These are phyloP conservation scores for Boloria euphrosyne DNA, from an alignment of 2,888 invertebrate genomes.

Conservation along the genomic window DNA sequence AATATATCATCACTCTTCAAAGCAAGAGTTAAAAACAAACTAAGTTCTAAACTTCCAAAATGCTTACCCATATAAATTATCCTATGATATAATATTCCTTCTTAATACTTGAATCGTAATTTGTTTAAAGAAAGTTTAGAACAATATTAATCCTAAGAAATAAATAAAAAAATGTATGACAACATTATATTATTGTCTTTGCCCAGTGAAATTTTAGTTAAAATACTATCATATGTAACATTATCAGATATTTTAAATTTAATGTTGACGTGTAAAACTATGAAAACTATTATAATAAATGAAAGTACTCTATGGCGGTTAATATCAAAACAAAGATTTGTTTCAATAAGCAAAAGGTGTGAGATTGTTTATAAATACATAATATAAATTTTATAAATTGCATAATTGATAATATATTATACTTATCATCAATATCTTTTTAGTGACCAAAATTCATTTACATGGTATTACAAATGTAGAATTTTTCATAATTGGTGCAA, in stretches of 20 bases:
- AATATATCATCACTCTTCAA: too few relatives aligned
- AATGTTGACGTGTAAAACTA: slow-evolving; percentile 63
- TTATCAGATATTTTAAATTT: slow-evolving; percentile 59
- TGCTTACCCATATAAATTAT: too few relatives aligned
- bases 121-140: too few relatives aligned
- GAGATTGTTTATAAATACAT: too few relatives aligned
- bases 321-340: slow-evolving; percentile 46
- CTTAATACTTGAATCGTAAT: too few relatives aligned
- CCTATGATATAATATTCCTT: too few relatives aligned
- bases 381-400: slow-evolving; percentile 16
- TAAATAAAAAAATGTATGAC: slow-evolving; percentile 40
- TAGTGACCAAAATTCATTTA: slow-evolving; percentile 43
- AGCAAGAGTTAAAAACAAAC: too few relatives aligned
- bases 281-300: slow-evolving; percentile 55
- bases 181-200: slow-evolving; percentile 47
- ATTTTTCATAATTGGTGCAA: slow-evolving; percentile 68
- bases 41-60: too few relatives aligned
- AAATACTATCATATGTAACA: slow-evolving; percentile 57
- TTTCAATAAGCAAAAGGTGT: slow-evolving; percentile 46
- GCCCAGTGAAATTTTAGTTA: slow-evolving; percentile 62
- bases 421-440: slow-evolving; percentile 15
- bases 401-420: too few relatives aligned
- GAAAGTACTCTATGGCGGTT: slow-evolving; percentile 64
- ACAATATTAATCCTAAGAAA: not conserved
- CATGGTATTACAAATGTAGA: slow-evolving; percentile 59